Evolutionary conservation across 1,140 invertebrate species (phyloP).

Genomic region (Heliothis virescens): DNA sequence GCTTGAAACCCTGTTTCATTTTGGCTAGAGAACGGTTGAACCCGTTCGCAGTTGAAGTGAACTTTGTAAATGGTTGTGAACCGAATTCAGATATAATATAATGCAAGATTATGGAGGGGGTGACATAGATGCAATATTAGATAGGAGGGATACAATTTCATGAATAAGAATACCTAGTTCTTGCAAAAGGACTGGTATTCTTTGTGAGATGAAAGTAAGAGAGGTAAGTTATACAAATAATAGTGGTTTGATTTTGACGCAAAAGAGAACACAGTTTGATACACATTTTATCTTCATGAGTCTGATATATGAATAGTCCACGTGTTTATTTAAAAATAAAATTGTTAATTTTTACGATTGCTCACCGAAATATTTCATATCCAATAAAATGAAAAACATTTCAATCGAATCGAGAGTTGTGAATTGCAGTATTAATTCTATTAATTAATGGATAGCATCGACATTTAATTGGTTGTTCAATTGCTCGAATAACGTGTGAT

Average conservation of each 20-base stretch:
- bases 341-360: too few relatives aligned
- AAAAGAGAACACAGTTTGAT: too few relatives aligned
- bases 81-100: not conserved
- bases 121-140: not conserved
- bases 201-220: not conserved
- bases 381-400: not conserved
- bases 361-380: not conserved
- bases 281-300: too few relatives aligned
- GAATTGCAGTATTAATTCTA: not conserved
- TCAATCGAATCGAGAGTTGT: not conserved
- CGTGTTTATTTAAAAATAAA: too few relatives aligned
- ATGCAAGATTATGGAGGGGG: not conserved
- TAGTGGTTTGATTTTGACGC: too few relatives aligned
- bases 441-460: slow-evolving; percentile 7
- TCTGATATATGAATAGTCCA: too few relatives aligned
- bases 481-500: not conserved
- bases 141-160: not conserved
- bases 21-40: slow-evolving; percentile 27
- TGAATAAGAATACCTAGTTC: not conserved
- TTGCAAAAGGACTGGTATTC: too few relatives aligned
- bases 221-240: not conserved
- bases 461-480: not conserved
- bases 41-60: slow-evolving; percentile 13
- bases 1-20: slow-evolving; percentile 34
- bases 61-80: slow-evolving; percentile 38